A percentile compares a stretch with the other conserved stretches of the same genome.
Conservation (phyloP, 2,113 vertebrate genomes). For the Hyaena hyaena region DNA sequence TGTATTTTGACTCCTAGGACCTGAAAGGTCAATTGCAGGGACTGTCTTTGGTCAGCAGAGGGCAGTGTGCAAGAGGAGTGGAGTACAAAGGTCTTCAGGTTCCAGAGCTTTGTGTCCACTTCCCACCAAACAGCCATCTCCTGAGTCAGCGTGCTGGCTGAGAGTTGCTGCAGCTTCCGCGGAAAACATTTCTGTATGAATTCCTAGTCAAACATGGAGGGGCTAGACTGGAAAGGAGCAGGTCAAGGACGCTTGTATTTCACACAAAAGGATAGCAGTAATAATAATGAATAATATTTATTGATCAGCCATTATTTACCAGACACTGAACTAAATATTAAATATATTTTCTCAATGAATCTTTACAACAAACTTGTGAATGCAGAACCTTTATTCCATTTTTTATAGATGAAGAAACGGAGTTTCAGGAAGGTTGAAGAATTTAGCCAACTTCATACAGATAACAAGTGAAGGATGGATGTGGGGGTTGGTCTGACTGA, state of each 20-base stretch:
- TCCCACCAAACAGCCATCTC: not conserved
- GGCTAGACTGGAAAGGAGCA: not conserved
- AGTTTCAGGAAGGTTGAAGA: not conserved
- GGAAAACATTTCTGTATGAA: not conserved
- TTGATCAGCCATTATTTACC: not conserved
- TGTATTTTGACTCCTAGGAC: not conserved
- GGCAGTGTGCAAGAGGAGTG: not conserved
- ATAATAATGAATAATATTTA: not conserved
- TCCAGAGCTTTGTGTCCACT: not conserved
- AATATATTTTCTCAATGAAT: not conserved
- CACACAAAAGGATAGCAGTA: not conserved
- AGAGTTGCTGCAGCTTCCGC: not conserved
- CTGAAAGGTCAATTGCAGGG: not conserved
- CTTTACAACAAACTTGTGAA: not conserved
- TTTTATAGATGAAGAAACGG: not conserved
- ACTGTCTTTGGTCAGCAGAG: conserved; percentile 29
- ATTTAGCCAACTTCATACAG: not conserved
- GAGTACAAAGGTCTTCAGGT: not conserved
- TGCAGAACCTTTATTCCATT: not conserved
- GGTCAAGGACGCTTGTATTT: not conserved
- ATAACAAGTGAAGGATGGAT: not conserved
- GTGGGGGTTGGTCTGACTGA: not conserved
- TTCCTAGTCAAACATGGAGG: not conserved
- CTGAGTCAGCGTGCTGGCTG: not conserved
- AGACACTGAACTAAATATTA: not conserved